Conservation (phyloP, 2,797 vertebrate species). For the Macrochelys suwanniensis region DNA sequence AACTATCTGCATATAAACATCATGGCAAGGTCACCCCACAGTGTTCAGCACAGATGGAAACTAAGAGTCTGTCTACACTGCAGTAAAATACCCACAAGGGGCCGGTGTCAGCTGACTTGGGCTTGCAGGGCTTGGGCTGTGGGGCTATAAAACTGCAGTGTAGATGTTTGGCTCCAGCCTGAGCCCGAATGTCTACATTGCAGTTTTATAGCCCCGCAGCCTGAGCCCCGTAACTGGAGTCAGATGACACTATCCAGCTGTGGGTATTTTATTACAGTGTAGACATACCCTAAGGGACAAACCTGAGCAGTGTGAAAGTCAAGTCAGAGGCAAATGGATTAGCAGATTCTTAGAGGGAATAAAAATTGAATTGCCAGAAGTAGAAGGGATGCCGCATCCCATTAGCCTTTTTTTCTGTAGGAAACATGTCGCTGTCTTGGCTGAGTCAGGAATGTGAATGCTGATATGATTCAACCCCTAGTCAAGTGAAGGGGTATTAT, state of each 20-base stretch:
- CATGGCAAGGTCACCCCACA: not conserved
- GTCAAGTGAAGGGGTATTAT: not conserved
- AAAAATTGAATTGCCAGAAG: constrained; percentile 48
- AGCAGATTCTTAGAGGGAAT: constrained; percentile 48
- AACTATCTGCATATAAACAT: not conserved
- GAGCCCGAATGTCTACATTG: too few species aligned
- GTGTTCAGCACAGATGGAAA: not conserved
- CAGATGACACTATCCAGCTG: too few species aligned
- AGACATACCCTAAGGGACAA: not conserved
- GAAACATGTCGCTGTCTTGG: not conserved
- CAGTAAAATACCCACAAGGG: too few species aligned
- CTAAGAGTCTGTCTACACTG: not conserved
- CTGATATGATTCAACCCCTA: constrained; percentile 15
- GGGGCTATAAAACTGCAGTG: too few species aligned
- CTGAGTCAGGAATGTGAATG: constrained; percentile 14
- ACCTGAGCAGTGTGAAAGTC: constrained; percentile 46
- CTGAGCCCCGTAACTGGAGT: too few species aligned
- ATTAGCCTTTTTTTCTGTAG: constrained; percentile 17
- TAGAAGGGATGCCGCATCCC: constrained; percentile 31
- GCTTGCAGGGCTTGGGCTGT: too few species aligned
- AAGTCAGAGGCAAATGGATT: constrained; percentile 47
- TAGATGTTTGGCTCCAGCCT: too few species aligned
- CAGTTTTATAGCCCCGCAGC: too few species aligned
- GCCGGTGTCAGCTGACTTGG: too few species aligned
- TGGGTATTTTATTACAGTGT: not conserved